These are phyloP conservation scores for Deroptyus accipitrinus DNA, from an alignment of 2,113 vertebrate species.

Conservation along the genomic window DNA sequence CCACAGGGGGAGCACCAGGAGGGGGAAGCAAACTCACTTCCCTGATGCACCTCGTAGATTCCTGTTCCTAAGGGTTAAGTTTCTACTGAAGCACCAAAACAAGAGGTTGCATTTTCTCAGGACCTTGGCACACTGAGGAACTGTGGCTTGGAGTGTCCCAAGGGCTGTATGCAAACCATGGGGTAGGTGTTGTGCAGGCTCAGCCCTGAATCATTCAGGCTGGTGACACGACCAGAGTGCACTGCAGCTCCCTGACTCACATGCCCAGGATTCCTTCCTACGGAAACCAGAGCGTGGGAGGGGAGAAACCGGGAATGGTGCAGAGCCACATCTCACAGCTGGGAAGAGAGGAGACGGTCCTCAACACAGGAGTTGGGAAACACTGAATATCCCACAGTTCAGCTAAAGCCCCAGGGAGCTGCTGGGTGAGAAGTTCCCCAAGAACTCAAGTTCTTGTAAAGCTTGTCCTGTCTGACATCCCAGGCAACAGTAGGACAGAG, in stretches of 20 bases:
- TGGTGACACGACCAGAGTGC: not conserved
- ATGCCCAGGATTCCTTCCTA: constrained; percentile 40
- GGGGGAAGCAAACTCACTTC: not conserved
- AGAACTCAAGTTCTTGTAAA: not conserved
- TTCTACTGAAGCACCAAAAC: not conserved
- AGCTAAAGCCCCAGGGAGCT: constrained; percentile 19
- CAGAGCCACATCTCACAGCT: constrained; percentile 1
- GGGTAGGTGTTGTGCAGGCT: constrained; percentile 42
- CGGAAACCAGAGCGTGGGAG: constrained; percentile 48
- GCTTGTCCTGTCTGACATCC: not conserved
- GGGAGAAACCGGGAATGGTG: constrained; percentile 4
- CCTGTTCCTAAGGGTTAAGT: not conserved
- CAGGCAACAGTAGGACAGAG: not conserved
- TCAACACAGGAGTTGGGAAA: constrained; percentile 18
- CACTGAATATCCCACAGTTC: constrained; percentile 25
- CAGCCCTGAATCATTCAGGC: constrained; percentile 12
- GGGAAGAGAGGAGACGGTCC: not conserved
- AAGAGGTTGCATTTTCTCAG: not conserved
- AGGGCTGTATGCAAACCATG: not conserved
- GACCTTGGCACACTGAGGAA: not conserved
- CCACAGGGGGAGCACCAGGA: not conserved
- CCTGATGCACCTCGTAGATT: not conserved
- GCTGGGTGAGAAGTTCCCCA: not conserved
- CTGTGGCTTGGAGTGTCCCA: not conserved
- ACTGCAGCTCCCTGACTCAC: constrained; percentile 36